phyloP scores from a whole-genome alignment of 2,797 vertebrate genomes.

The Menidia menidia region DNA sequence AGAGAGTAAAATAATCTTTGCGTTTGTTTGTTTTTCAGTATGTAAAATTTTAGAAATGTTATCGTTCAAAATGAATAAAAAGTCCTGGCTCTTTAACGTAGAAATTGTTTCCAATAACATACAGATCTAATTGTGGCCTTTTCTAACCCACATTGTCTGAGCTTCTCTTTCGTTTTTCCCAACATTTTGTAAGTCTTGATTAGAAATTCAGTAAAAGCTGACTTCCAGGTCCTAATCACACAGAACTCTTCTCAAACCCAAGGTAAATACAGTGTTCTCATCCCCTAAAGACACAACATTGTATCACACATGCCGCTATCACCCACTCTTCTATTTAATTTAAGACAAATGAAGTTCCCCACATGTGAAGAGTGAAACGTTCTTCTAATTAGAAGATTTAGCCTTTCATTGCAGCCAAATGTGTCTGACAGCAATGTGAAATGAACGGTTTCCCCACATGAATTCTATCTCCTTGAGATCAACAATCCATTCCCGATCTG shows the following conservation, averaged over 20 bases:
- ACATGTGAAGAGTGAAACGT: constrained; percentile 1
- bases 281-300: neutral
- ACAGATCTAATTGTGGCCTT: neutral
- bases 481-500: neutral
- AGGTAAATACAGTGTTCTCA: neutral
- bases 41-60: neutral
- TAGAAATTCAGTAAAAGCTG: neutral
- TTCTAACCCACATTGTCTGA: neutral
- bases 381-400: neutral
- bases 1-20: neutral
- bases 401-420: constrained; percentile 3
- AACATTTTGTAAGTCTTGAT: neutral
- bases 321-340: neutral
- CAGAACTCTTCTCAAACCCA: neutral
- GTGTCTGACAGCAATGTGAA: constrained; percentile 9
- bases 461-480: neutral
- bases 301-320: neutral
- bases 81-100: neutral
- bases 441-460: neutral
- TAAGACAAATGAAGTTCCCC: constrained; percentile 11
- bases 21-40: neutral
- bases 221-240: neutral
- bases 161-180: too few species aligned
- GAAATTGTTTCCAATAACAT: neutral
- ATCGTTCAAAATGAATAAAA: neutral